Percentiles rank a stretch among this genome's conserved stretches.
Conservation (phyloP, 2,113 vertebrate genomes). For the Synodontis membranacea region DNA sequence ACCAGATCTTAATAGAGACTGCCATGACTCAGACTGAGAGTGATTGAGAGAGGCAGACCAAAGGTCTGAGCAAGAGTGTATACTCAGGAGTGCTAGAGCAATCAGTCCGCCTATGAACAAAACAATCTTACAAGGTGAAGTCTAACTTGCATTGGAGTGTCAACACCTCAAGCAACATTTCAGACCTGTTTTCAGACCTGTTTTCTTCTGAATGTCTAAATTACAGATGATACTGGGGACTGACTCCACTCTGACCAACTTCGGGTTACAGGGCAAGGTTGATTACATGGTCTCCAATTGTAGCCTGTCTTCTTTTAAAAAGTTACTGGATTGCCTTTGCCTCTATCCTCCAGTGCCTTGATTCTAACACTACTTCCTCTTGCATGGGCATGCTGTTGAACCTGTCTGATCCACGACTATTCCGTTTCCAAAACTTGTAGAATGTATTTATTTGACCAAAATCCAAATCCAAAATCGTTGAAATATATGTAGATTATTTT, state of each 20-base stretch:
- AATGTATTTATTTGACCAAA: not conserved
- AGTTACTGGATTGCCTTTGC: not conserved
- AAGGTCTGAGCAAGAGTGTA: not conserved
- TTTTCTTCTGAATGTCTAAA: constrained; percentile 2
- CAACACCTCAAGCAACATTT: not conserved
- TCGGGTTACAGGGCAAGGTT: not conserved
- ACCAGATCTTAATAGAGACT: not conserved
- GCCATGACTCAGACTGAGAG: not conserved
- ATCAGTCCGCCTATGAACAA: not conserved
- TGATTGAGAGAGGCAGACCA: not conserved
- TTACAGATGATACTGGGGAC: not conserved
- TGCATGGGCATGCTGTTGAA: not conserved
- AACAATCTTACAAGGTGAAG: not conserved
- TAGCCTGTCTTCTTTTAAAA: not conserved
- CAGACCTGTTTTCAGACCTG: not conserved
- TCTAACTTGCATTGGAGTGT: not conserved
- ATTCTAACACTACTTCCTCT: not conserved
- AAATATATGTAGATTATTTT: not conserved
- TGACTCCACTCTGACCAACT: not conserved
- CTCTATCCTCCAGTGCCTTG: not conserved
- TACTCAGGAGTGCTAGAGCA: not conserved
- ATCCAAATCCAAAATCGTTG: not conserved
- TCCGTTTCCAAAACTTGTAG: not conserved
- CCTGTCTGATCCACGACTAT: not conserved
- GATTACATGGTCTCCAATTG: not conserved